phyloP scores from a whole-genome alignment of 1,140 invertebrate genomes.

The Aradophagus sp. region DNA sequence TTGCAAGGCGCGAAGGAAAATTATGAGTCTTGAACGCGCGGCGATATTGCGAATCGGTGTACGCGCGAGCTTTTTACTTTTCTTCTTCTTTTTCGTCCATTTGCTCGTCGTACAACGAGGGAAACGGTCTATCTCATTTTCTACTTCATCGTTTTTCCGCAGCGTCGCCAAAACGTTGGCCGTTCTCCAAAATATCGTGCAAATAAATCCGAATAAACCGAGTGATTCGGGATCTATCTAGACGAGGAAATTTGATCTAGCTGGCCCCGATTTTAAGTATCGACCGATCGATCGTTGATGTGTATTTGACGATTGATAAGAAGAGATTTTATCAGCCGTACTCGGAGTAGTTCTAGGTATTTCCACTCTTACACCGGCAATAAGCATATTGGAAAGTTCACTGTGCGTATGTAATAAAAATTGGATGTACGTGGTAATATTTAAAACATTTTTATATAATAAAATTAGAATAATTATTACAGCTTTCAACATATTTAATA shows the following conservation, averaged over 20 bases:
- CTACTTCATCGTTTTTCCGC: conserved; percentile 32
- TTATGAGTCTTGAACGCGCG: conserved; percentile 6
- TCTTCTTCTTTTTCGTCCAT: conserved; percentile 5
- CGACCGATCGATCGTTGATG: no score
- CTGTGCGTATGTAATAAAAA: no score
- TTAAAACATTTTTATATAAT: no score
- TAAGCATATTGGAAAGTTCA: no score
- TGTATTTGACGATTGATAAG: no score
- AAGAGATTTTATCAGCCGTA: no score
- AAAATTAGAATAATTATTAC: no score
- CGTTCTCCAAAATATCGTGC: conserved; percentile 63
- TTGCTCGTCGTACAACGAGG: neutral
- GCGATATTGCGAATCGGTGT: conserved; percentile 19
- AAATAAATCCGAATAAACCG: conserved; percentile 65
- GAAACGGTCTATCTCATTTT: conserved; percentile 25
- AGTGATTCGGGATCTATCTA: conserved; percentile 62
- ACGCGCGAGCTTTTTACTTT: conserved; percentile 4
- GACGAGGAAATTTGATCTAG: conserved; percentile 64
- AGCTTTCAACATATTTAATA: no score
- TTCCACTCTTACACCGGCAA: no score
- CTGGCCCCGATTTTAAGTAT: conserved; percentile 43
- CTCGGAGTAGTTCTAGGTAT: no score
- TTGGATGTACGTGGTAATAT: no score
- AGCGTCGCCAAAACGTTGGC: conserved; percentile 55
- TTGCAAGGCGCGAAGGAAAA: conserved; percentile 5